These are phyloP conservation scores for Chamaetylas fuelleborni DNA, from an alignment of 2,113 vertebrate species.

Conservation along the genomic window DNA sequence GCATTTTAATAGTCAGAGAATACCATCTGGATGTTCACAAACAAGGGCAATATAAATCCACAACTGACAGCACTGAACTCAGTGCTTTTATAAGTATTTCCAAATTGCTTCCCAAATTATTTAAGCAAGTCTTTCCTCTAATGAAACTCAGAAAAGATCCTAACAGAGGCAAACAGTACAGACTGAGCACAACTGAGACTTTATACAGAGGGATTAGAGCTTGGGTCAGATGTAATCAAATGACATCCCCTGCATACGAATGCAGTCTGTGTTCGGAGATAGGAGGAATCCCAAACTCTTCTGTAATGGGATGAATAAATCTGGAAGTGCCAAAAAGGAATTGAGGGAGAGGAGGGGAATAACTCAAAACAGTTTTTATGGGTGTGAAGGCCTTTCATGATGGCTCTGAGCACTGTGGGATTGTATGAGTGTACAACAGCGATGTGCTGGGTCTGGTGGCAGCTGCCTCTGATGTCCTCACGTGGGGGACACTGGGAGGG, in stretches of 20 bases:
- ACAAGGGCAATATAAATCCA: slow-evolving; percentile 51
- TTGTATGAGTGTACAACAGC: not conserved
- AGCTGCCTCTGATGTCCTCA: not conserved
- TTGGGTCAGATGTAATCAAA: slow-evolving; percentile 36
- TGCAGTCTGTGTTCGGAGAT: not conserved
- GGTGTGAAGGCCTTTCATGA: not conserved
- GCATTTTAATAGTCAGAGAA: slow-evolving; percentile 57
- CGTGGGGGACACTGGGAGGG: not conserved
- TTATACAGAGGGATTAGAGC: slow-evolving; percentile 8
- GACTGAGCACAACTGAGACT: not conserved
- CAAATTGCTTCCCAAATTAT: slow-evolving; percentile 46
- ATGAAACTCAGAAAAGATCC: slow-evolving; percentile 22
- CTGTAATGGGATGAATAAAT: not conserved
- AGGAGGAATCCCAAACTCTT: slow-evolving; percentile 49
- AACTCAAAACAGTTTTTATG: not conserved
- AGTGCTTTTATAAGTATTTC: slow-evolving; percentile 47
- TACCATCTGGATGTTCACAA: slow-evolving; percentile 62
- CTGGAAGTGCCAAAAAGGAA: not conserved
- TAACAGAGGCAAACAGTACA: slow-evolving; percentile 11
- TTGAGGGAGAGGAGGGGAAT: not conserved
- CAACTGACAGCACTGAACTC: slow-evolving; percentile 31
- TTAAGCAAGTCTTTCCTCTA: slow-evolving; percentile 44
- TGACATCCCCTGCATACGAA: not conserved
- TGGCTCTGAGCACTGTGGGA: fast-evolving
- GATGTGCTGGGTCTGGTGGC: not conserved